Base-by-base conservation (phyloP, 2,113 vertebrate species). In the Cyprinodon tularosa region DNA sequence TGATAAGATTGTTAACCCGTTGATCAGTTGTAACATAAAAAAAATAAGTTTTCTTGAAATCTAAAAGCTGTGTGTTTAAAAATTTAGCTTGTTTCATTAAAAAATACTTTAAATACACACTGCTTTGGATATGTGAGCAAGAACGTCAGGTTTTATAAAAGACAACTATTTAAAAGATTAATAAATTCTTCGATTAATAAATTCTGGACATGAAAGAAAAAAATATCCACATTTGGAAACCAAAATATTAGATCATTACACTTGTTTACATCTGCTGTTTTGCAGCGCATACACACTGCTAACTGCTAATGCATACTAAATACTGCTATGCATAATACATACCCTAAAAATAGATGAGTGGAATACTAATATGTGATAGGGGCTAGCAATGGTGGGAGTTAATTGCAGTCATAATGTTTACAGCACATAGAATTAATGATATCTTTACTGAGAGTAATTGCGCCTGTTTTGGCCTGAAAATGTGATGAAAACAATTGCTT, bases 401-500 rank as follows among this genome's bases (percentile, higher is more conserved):
- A 74, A 77, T 76, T 76, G 68, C 40, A 63, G 22, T 40, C 69
- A 77, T 71, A 20, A 68, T 57, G 11, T 81, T 37, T 69, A 1
- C n/a, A n/a, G 66, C 40, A 12, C 62, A 29, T 1, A 4, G 78
- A 69, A 84, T 72, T 62, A 67, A 64, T 62, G 50, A 60, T 50
- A 47, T 73, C 50, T 60, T 60, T 11, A 60, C 40, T 15, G 38
- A 7, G 65, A 65, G 40, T 74, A 40, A 84, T 70, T 80, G 29
- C 66, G 71, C 42, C 64, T 20, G 36, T 76, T 71, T 72, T 70
- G 40, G 72, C 11, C 71, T 48, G 62, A 68, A 74, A 14, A 36
- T 66, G 62, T 40, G 76, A 86, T 17, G 39, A 66, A 50, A 64
- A 72, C 64, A 78, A 22, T 1, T 29, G 69, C 74, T 67, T 76